phyloP scores from a whole-genome alignment of 2,113 vertebrate species.

The Notechis scutatus region DNA sequence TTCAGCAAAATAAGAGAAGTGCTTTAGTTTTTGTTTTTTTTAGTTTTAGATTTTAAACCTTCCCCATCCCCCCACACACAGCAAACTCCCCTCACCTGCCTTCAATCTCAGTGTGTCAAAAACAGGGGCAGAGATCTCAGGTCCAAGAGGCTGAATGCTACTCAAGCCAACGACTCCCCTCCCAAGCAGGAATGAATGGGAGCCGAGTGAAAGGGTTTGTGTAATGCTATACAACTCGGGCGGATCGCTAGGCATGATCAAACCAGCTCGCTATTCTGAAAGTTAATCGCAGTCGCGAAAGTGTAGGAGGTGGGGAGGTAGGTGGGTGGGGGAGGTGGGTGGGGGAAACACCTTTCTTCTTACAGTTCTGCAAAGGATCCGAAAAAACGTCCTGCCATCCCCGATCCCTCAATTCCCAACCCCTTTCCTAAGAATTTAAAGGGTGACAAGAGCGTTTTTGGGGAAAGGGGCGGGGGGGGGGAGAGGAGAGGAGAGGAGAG shows the following conservation, averaged over 20 bases:
- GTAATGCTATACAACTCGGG: conserved; percentile 19
- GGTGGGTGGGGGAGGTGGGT: too few species aligned
- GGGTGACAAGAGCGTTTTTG: background rate
- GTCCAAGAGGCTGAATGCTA: background rate
- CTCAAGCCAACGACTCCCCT: background rate
- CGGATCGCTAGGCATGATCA: background rate
- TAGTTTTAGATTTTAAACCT: conserved; percentile 1
- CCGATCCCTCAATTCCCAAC: background rate
- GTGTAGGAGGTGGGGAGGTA: background rate
- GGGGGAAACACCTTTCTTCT: too few species aligned
- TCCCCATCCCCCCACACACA: background rate
- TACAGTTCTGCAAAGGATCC: background rate
- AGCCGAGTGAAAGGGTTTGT: background rate
- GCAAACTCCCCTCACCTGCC: background rate
- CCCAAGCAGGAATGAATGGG: background rate
- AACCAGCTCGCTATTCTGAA: background rate
- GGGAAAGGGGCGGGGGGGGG: too few species aligned
- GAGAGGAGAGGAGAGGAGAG: too few species aligned
- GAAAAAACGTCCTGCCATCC: background rate
- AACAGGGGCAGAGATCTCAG: background rate
- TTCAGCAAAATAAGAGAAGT: conserved; percentile 23
- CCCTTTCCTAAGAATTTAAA: background rate
- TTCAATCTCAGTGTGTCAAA: background rate
- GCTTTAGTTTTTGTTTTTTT: conserved; percentile 18
- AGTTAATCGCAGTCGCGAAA: background rate